These are phyloP conservation scores for Chamaetylas fuelleborni DNA, from an alignment of 2,113 vertebrate species.

Conservation along the genomic window DNA sequence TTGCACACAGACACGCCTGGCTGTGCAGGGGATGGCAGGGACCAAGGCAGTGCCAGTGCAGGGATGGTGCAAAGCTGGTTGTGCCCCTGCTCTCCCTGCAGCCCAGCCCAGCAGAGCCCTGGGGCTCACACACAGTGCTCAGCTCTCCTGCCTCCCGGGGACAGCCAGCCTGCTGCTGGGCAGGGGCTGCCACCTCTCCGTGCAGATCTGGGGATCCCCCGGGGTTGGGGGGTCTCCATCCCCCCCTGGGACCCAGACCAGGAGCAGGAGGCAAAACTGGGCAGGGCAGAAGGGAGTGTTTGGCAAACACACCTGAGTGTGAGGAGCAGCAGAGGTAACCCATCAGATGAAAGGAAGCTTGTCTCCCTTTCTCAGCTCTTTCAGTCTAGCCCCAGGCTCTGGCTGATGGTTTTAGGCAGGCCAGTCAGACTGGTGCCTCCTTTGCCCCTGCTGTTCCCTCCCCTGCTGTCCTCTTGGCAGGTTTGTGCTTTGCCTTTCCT, in stretches of 20 bases:
- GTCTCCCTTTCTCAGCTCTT: not conserved
- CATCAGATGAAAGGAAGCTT: not conserved
- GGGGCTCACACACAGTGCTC: not conserved
- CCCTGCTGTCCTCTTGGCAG: not conserved
- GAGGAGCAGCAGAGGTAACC: not conserved
- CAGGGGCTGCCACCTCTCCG: not conserved
- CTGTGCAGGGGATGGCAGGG: not conserved
- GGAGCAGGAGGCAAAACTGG: not conserved
- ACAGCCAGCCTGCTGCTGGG: too few species aligned
- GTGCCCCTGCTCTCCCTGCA: not conserved
- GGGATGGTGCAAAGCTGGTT: not conserved
- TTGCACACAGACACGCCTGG: not conserved
- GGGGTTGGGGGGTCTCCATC: not conserved
- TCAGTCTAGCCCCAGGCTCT: not conserved
- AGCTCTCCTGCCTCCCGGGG: not conserved
- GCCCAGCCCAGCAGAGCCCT: not conserved
- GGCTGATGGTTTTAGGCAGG: not conserved
- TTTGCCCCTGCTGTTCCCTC: not conserved
- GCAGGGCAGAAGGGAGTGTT: not conserved
- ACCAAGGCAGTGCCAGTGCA: not conserved
- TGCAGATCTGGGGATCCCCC: not conserved
- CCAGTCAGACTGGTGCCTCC: not conserved
- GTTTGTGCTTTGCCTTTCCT: not conserved
- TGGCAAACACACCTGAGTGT: fast-evolving
- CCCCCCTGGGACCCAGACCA: not conserved